These are phyloP conservation scores for Spea multiplicata DNA, from an alignment of 2,113 vertebrate genomes.

Conservation along the genomic window DNA sequence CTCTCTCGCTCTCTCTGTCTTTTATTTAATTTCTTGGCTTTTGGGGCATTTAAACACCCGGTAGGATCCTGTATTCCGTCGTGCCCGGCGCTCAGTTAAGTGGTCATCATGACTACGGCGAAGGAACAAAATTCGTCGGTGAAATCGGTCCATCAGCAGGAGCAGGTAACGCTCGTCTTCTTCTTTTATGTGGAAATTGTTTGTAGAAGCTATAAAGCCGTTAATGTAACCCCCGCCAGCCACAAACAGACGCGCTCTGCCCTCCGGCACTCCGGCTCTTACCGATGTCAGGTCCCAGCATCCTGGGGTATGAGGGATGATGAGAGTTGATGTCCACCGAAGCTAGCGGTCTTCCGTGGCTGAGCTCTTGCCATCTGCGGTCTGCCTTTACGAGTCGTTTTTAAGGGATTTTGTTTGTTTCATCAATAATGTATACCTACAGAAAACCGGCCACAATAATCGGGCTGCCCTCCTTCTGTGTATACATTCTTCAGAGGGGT, in stretches of 20 bases:
- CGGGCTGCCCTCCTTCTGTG: constrained; percentile 42
- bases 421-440: constrained; percentile 42
- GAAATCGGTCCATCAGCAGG: constrained; percentile 85
- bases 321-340: neutral
- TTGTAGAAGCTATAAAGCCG: constrained; percentile 9
- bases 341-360: neutral
- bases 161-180: constrained; percentile 77
- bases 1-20: neutral
- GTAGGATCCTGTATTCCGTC: constrained; percentile 56
- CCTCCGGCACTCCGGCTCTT: neutral
- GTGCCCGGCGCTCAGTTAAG: constrained; percentile 59
- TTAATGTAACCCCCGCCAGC: neutral
- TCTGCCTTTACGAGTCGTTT: constrained; percentile 49
- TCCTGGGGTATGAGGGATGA: neutral
- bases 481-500: neutral
- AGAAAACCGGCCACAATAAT: constrained; percentile 43
- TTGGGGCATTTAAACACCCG: constrained; percentile 38
- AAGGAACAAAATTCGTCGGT: constrained; percentile 82
- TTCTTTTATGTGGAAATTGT: constrained; percentile 5
- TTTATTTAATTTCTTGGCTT: constrained; percentile 31
- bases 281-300: neutral
- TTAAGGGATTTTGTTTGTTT: constrained; percentile 49
- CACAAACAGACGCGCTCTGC: too few relatives aligned
- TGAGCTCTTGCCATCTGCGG: constrained; percentile 41
- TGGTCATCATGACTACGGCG: constrained; percentile 87